Evolutionary conservation across 2,888 invertebrate genomes (phyloP), one percentile per base, ranked within the genome.

Genomic region (Lasioglossum morio): DNA sequence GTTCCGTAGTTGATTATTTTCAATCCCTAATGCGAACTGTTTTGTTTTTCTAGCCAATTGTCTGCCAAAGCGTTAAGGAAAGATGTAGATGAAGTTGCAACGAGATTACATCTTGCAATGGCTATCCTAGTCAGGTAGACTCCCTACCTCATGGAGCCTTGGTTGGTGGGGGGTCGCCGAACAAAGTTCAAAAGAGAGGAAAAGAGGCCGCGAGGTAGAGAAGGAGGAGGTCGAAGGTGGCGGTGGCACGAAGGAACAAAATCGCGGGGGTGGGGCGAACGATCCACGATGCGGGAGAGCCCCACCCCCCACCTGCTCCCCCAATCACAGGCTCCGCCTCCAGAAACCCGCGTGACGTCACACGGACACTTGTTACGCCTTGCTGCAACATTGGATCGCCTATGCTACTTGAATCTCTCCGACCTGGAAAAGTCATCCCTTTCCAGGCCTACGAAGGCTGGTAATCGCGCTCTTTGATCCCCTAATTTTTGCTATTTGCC

Each of bases 141-240:
- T 73, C 76, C 78, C 78, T 81, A 81, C 85, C 85, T 73, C 75
- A n/a, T 27, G 76, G 27, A 69, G 16, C 34, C 37, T 97, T 97
- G 96, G 97, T 27, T 66, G 98, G 88, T 97, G 97, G 95, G 98
- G 98, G 94, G 97, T 97, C 79, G 16, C 70, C 60, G 80, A 77
- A 79, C 72, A 85, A 80, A 87, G 77, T 88, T 84, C 80, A 76
- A 81, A 82, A 82, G 78, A 81, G 86, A 83, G 88, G 78, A 86
- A 88, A 89, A 90, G 84, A 82, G 88, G 72, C 79, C 74, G 66
- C 70, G 79, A 73, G 72, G 77, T 43, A 80, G 88, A 83, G 78
- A 84, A 78, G 83, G 84, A 86, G 82, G 84, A 85, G 88, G 82
- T 87, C 80, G 89, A 88, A 88, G 88, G 83, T 86, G 84, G 89